phyloP scores from a whole-genome alignment of 2,797 vertebrate species.

The Rhinella marina region DNA sequence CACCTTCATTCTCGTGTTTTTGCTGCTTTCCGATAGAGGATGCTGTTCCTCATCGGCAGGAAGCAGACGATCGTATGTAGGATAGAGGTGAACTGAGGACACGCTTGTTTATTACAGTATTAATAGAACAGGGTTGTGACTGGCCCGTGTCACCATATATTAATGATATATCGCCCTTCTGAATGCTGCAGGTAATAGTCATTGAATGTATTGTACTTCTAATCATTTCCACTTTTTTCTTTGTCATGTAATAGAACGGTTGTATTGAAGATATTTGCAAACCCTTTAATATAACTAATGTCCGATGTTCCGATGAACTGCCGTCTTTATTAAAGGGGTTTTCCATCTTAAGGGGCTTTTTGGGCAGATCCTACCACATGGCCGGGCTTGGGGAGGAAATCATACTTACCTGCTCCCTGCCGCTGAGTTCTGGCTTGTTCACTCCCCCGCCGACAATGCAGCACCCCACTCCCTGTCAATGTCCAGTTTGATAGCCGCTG shows the following conservation, averaged over 20 bases:
- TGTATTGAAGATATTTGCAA: background rate
- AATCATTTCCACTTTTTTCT: background rate
- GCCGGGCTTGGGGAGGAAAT: too few relatives aligned
- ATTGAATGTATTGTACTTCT: background rate
- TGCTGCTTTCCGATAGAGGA: slow-evolving; percentile 29
- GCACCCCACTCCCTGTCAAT: too few relatives aligned
- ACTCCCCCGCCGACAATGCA: too few relatives aligned
- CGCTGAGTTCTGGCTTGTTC: too few relatives aligned
- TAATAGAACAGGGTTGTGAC: slow-evolving; percentile 11
- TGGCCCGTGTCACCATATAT: background rate
- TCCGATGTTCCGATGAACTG: background rate
- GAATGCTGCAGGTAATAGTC: too few relatives aligned
- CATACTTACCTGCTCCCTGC: too few relatives aligned
- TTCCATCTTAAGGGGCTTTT: too few relatives aligned
- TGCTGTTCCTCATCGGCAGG: slow-evolving; percentile 21
- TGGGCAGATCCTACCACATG: too few relatives aligned
- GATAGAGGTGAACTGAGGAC: slow-evolving; percentile 53
- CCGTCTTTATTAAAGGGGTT: background rate
- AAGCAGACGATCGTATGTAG: slow-evolving; percentile 29
- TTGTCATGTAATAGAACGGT: background rate
- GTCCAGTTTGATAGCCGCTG: too few relatives aligned
- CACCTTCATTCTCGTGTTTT: slow-evolving; percentile 17
- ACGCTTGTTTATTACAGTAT: slow-evolving; percentile 33
- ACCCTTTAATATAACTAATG: background rate
- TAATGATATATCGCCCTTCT: background rate